Base-by-base conservation (phyloP, 2,113 vertebrate species). In the Callipepla squamata region DNA sequence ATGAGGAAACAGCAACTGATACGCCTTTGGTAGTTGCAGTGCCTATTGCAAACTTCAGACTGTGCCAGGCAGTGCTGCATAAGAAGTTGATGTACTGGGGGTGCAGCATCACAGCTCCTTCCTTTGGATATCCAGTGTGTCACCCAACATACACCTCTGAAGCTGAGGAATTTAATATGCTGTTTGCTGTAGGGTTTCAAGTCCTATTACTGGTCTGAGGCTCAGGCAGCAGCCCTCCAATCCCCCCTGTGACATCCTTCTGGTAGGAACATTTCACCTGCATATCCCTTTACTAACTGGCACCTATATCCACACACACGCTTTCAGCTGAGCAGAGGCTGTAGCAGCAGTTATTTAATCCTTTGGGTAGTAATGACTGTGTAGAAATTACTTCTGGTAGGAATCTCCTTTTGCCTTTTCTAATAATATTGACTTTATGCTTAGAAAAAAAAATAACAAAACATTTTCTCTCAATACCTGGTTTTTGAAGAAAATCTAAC, bases 231-330 rank as follows among this genome's bases (percentile, higher is more conserved):
- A 93, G 58, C 45, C 40, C 84, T 75, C 62, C 38, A 55, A 23
- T 85, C 32, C 70, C 78, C 50, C 30, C 50, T 0, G 7, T 76
- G 67, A 48, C 69, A 85, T 58, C 26, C 82, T 87, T 92, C 30
- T 67, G 79, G 36, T 53, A 81, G 36, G 45, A 92, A 66, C 84
- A 87, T 81, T 94, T 81, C 53, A 28, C 48, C 81, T 62, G 20
- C 36, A 38, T 66, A 4, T 20, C 18, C 74, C 51, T 42, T n/a
- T 77, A 11, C 50, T 72, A 44, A 85, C 76, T 58, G 5, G 40
- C 23, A 59, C 10, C 44, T 74, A 18, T n/a, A 80, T 16, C 26
- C 42, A 53, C 9, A 45, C 0, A 0, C 1, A 4, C 10, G 3
- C 3, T 72, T 13, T 13, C 44, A 2, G 1, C 1, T 53, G 44